Evolutionary conservation across 2,888 invertebrate genomes (phyloP), one percentile per base, ranked within the genome.

Genomic region (Eupithecia insigniata): DNA sequence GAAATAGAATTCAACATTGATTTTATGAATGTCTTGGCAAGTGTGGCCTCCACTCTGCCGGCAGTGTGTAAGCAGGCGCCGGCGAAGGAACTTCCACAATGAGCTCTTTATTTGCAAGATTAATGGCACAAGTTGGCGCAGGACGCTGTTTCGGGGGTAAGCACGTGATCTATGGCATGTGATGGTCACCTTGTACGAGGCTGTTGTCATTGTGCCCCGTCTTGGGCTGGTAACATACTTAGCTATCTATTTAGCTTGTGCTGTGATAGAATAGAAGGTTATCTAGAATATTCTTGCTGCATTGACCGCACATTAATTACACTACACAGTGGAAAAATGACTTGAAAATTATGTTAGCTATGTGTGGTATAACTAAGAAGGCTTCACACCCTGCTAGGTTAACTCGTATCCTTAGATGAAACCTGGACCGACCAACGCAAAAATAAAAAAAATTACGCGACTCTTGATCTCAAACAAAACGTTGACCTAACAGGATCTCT

Each of bases 81-180:
- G 60, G 28, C 55, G 39, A 43, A 39, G 69, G 71, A 71, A 69
- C 62, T 69, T 34, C 65, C 73, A 78, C 78, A 79, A 79, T 75
- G 79, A 60, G 72, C 76, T 77, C 79, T 77, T 79, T 79, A 79
- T 79, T 78, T 72, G 77, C 18, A 69, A 78, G 78, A 79, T 78
- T 79, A 78, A 79, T 79, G 78, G 74, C 66, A 60, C 74, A 76
- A 78, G 78, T 78, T 78, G 74, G 77, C 66, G 71, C 72, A 70
- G 72, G 76, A 69, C 76, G 61, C 55, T 55, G 78, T 79, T 79
- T 77, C 75, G 76, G 68, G 75, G 76, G 72, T 77, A 67, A 67
- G 66, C 77, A 62, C 68, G 62, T 76, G 75, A 79, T 76, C 71
- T 79, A 79, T 75, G 75, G 60, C 30, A 60, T 55, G 60, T 22